phyloP scores from a whole-genome alignment of 2,113 vertebrate species.

The Melanocharis versteri region DNA sequence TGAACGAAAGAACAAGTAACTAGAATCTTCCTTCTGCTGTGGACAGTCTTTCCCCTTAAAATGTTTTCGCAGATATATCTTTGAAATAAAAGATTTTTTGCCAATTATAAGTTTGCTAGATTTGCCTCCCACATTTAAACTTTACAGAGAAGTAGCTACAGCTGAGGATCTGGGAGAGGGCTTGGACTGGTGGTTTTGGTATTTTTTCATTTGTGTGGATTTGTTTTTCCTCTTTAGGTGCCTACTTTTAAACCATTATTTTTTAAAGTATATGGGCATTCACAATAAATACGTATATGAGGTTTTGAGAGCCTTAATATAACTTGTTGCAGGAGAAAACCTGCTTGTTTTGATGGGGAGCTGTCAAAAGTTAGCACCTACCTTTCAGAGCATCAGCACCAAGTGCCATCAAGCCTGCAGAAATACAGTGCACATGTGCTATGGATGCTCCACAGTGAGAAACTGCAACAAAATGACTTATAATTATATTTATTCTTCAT shows the following conservation, averaged over 20 bases:
- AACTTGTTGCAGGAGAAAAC: neutral
- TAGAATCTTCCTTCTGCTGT: neutral
- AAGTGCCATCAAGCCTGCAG: neutral
- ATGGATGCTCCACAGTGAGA: neutral
- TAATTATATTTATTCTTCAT: neutral
- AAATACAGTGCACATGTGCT: fast-evolving
- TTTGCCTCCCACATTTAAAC: neutral
- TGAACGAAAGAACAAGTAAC: neutral
- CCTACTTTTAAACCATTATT: neutral
- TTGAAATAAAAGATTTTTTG: neutral
- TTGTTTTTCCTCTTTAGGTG: neutral
- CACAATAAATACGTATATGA: neutral
- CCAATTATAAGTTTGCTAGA: neutral
- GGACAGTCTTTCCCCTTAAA: neutral
- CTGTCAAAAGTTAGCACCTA: neutral
- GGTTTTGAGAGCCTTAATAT: neutral
- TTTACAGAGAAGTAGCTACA: neutral
- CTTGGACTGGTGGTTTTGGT: neutral
- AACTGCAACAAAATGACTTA: neutral
- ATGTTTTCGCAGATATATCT: neutral
- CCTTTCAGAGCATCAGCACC: neutral
- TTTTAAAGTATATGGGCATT: neutral
- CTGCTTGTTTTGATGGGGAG: neutral
- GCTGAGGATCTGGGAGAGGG: neutral
- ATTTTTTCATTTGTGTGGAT: neutral